Evolutionary conservation across 1,140 invertebrate species (phyloP), one percentile per base, ranked within the genome.

Genomic region (Lepidostoma basale): DNA sequence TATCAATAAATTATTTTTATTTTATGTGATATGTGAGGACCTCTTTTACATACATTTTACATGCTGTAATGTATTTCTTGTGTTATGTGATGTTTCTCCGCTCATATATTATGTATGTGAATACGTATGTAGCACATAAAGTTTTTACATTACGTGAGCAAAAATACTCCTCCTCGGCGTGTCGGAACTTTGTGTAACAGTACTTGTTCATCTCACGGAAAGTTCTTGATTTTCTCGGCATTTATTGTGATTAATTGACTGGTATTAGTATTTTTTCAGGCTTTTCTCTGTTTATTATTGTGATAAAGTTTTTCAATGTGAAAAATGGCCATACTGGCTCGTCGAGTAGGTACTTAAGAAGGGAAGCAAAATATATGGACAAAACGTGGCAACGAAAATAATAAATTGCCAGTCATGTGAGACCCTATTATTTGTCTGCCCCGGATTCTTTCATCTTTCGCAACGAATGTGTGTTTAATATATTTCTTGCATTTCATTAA

Each of bases 221-320:
- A 56, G 52, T 56, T 56, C 52, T 20, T 56, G 52, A 59, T 40
- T 59, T 40, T 59, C 54, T 39, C 18, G 33, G 54, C 33, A 39
- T 59, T 59, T 59, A 59, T 40, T 59, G 54, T 59, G 54, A 59
- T 59, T 59, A 40, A 59, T 59, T 59, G 54, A 39, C 54, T 23
- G 30, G 40, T 39, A 56, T 56, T 56, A 56, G 33, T 39, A 33
- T 59, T 59, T 59, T 58, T 59, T 40, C 33, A 59, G 33, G 22
- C 26, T 36, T 59, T 16, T 40, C 33, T 59, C 54, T 59, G 30
- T 59, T 36, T 59, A 56, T 59, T 59, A 59, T 59, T 59, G 14
- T 59, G 54, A 59, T 59, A 59, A 56, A 59, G 30, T 59, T 59
- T 59, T 59, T 1, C 54, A 59, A 36, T 59, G 54, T 59, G 54